A percentile compares a stretch with the other conserved stretches of the same genome.
phyloP scores from a whole-genome alignment of 2,797 vertebrate species.

The Anas acuta region DNA sequence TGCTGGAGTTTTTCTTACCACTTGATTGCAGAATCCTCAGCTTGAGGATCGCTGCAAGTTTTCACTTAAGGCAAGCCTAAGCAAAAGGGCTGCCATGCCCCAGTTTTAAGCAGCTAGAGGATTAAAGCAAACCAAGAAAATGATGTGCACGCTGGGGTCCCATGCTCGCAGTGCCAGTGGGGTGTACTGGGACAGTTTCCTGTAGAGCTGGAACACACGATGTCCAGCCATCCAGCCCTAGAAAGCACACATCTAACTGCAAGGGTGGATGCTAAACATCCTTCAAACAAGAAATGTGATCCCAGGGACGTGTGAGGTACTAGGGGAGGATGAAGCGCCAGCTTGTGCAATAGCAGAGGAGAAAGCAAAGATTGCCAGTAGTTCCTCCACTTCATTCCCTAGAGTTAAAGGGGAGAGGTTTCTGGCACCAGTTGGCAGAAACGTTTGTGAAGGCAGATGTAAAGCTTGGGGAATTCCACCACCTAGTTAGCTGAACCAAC shows the following conservation, averaged over 20 bases:
- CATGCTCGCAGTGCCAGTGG: accelerated
- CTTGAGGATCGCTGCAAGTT: background rate
- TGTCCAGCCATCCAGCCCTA: background rate
- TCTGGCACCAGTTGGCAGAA: slow-evolving; percentile 25
- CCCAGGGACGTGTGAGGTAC: background rate
- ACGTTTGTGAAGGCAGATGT: slow-evolving; percentile 34
- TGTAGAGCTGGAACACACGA: background rate
- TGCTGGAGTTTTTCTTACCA: slow-evolving; percentile 32
- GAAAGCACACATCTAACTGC: background rate
- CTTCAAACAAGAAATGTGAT: background rate
- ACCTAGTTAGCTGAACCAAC: slow-evolving; percentile 59
- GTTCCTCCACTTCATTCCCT: background rate
- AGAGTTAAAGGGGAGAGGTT: slow-evolving; percentile 58
- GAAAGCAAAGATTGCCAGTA: slow-evolving; percentile 12
- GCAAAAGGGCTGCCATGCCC: background rate
- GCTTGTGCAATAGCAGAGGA: background rate
- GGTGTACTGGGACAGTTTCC: background rate
- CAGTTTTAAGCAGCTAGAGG: background rate
- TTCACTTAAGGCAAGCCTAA: background rate
- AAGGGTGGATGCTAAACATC: background rate
- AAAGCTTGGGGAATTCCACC: slow-evolving; percentile 65
- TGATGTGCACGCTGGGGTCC: background rate
- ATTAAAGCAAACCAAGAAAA: background rate
- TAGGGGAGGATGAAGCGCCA: background rate
- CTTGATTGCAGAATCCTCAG: slow-evolving; percentile 31